A percentile compares a stretch with the other conserved stretches of the same genome.
Evolutionary conservation across 1,140 invertebrate species (phyloP).

Genomic region (Scaptomyza montana): DNA sequence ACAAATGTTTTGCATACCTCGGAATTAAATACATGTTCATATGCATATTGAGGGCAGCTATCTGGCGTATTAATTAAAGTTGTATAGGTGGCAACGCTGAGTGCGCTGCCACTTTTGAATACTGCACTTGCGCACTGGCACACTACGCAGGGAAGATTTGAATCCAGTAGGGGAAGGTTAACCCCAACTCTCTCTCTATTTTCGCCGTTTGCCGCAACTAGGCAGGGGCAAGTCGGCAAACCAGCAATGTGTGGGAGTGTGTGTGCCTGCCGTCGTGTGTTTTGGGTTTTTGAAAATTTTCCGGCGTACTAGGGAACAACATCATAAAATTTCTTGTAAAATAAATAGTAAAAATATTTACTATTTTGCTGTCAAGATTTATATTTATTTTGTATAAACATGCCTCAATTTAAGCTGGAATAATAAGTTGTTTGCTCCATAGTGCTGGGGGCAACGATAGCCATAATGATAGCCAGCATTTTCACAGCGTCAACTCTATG

Average conservation of each 20-base stretch:
- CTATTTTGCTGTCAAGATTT: too few relatives aligned
- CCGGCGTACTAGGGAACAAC: neutral
- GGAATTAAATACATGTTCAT: too few relatives aligned
- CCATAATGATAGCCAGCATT: constrained; percentile 15
- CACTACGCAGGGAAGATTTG: constrained; percentile 1
- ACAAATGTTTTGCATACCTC: too few relatives aligned
- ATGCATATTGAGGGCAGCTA: constrained; percentile 3
- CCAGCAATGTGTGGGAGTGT: constrained; percentile 19
- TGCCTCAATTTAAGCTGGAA: neutral
- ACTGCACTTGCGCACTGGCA: constrained; percentile 31
- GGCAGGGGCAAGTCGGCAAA: constrained; percentile 6
- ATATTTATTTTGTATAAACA: too few relatives aligned
- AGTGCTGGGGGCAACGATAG: neutral
- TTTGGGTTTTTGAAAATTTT: constrained; percentile 36
- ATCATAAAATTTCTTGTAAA: neutral
- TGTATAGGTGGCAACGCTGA: constrained; percentile 18
- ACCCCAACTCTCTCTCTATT: neutral
- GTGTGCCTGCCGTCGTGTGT: constrained; percentile 6
- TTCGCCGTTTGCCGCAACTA: neutral
- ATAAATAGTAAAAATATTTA: too few relatives aligned
- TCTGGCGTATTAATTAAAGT: neutral
- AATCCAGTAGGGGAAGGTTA: constrained; percentile 23
- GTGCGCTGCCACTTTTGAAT: constrained; percentile 19
- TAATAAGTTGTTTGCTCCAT: neutral
- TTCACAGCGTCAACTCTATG: constrained; percentile 35